Conservation (phyloP, 2,888 invertebrate species). For the Calameuta filiformis region DNA sequence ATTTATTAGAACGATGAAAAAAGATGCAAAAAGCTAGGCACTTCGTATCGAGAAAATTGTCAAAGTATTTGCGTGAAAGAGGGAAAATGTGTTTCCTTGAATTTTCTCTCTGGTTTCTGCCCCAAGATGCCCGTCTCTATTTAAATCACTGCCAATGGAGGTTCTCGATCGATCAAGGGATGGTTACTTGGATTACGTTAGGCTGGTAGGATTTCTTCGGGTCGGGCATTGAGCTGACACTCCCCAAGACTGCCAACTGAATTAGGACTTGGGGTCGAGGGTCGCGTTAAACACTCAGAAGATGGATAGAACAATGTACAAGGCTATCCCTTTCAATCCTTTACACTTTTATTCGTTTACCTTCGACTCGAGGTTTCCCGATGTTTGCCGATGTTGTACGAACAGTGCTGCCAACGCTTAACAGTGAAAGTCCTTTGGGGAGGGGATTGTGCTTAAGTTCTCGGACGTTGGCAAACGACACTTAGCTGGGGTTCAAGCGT, state of each 20-base stretch:
- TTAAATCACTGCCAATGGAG: neutral
- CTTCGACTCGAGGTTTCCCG: neutral
- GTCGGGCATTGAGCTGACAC: neutral
- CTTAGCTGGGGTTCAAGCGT: constrained; percentile 27
- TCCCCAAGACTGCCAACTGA: neutral
- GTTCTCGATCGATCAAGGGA: neutral
- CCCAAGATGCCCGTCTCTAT: neutral
- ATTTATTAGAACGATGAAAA: neutral
- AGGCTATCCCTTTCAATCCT: neutral
- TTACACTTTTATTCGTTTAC: neutral
- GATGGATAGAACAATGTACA: neutral
- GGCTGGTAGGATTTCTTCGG: neutral
- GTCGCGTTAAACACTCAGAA: neutral
- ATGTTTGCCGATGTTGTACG: neutral
- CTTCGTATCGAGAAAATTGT: neutral
- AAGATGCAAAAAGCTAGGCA: neutral
- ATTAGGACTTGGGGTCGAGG: neutral
- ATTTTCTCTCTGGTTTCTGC: neutral
- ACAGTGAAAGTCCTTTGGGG: neutral
- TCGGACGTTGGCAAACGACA: constrained; percentile 18
- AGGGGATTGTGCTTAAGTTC: neutral
- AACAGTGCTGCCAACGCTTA: neutral
- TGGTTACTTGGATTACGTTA: neutral
- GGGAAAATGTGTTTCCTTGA: neutral
- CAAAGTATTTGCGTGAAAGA: neutral